Percentiles rank a stretch among this genome's conserved stretches.
Evolutionary conservation across 2,888 invertebrate species (phyloP).

Genomic region (Drosophila yooni): DNA sequence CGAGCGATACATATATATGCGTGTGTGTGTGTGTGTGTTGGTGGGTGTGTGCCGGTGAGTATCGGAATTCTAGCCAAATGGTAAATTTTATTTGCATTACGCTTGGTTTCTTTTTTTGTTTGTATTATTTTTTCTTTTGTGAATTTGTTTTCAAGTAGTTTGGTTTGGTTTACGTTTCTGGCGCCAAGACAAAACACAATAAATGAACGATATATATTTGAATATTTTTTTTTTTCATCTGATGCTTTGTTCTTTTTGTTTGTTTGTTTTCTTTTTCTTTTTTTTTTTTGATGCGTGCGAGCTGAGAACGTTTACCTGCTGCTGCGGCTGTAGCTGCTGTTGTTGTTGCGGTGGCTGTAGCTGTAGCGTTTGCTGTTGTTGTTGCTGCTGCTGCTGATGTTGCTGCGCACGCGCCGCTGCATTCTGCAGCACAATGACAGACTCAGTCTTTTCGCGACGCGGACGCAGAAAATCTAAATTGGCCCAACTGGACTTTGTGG

Average conservation of each 20-base stretch:
- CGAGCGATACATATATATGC: constrained; percentile 23
- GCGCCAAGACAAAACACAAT: constrained; percentile 79
- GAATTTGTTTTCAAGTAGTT: constrained; percentile 61
- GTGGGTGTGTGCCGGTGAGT: constrained; percentile 55
- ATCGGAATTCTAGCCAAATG: constrained; percentile 69
- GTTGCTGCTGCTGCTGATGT: constrained; percentile 83
- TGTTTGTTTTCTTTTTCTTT: constrained; percentile 17
- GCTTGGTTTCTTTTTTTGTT: constrained; percentile 30
- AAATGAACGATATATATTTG: constrained; percentile 59
- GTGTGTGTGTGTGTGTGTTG: constrained; percentile 13
- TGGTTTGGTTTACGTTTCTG: constrained; percentile 76
- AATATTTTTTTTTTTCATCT: constrained; percentile 45
- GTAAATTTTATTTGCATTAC: constrained; percentile 55
- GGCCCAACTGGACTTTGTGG: constrained; percentile 81
- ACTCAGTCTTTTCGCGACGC: constrained; percentile 95
- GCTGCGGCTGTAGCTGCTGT: constrained; percentile 50
- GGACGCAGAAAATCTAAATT: constrained; percentile 87
- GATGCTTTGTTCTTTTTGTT: constrained; percentile 34
- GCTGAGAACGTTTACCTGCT: constrained; percentile 77
- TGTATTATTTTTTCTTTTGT: constrained; percentile 28
- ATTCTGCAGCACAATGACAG: constrained; percentile 92
- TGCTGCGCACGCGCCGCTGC: constrained; percentile 86
- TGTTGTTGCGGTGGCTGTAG: constrained; percentile 83
- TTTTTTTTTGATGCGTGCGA: constrained; percentile 66
- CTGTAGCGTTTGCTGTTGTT: constrained; percentile 83